Evolutionary conservation across 35 echinoderm and acorn worm species (phyloP).

Genomic region (Heliocidaris tuberculata): DNA sequence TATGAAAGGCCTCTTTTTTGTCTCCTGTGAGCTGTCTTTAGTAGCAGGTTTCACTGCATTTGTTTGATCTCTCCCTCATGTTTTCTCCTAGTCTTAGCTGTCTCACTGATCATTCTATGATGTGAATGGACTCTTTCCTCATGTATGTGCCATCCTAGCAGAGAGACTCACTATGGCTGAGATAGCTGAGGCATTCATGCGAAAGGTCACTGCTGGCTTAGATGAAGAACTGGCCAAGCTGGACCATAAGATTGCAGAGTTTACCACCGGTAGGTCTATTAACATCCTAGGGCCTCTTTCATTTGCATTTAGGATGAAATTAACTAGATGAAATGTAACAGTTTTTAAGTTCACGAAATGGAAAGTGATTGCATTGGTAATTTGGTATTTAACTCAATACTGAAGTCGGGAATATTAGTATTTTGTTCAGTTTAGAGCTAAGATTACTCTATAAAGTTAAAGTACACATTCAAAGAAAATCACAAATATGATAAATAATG

Average conservation of each 20-base stretch:
- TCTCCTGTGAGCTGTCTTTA: too few species aligned
- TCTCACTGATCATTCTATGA: too few species aligned
- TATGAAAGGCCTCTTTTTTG: too few species aligned
- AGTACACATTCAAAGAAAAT: too few species aligned
- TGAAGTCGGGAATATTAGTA: background rate
- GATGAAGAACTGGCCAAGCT: background rate
- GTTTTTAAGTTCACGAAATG: background rate
- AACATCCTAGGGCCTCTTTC: background rate
- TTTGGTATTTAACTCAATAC: too few species aligned
- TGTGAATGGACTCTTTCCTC: too few species aligned
- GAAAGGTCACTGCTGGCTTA: background rate
- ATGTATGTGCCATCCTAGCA: too few species aligned
- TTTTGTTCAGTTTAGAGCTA: background rate
- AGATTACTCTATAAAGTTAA: background rate
- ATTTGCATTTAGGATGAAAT: background rate
- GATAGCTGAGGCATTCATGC: slow-evolving; percentile 24
- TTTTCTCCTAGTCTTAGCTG: too few species aligned
- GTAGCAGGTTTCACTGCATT: too few species aligned
- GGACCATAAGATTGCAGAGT: background rate
- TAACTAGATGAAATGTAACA: background rate
- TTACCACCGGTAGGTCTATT: background rate
- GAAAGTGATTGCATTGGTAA: too few species aligned
- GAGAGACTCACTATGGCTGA: background rate
- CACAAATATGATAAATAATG: too few species aligned
- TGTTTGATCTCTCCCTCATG: too few species aligned